phyloP scores from a whole-genome alignment of 2,888 invertebrate genomes.

The Clanis bilineata region DNA sequence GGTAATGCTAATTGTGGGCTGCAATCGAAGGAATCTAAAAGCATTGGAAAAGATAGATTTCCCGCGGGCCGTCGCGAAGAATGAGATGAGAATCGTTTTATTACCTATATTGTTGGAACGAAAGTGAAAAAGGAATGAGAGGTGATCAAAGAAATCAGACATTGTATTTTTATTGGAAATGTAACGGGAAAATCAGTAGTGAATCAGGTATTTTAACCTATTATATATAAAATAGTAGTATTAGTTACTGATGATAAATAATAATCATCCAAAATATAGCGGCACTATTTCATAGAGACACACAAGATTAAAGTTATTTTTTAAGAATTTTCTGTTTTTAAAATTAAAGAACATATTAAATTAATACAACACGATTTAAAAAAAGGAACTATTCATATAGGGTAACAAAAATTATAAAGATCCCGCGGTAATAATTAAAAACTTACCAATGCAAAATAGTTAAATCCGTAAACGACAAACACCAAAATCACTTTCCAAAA shows the following conservation, averaged over 20 bases:
- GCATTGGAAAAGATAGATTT: slow-evolving; percentile 7
- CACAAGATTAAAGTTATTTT: too few species aligned
- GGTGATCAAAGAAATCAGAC: slow-evolving; percentile 10
- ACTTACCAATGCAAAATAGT: not conserved
- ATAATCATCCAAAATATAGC: too few species aligned
- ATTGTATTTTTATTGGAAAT: not conserved
- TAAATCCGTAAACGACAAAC: not conserved
- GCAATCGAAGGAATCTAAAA: not conserved
- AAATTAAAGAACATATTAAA: too few species aligned
- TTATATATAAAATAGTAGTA: not conserved
- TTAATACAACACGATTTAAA: too few species aligned
- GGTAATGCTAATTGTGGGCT: slow-evolving; percentile 10
- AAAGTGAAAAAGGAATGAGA: slow-evolving; percentile 4
- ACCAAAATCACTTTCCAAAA: not conserved
- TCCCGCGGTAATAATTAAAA: not conserved
- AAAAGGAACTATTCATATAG: too few species aligned
- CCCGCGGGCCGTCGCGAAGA: slow-evolving; percentile 5
- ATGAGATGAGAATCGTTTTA: slow-evolving; percentile 2
- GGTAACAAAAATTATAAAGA: too few species aligned
- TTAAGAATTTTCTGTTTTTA: too few species aligned
- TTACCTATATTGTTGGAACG: not conserved
- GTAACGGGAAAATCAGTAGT: not conserved
- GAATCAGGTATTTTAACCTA: not conserved
- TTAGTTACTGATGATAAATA: too few species aligned
- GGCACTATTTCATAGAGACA: too few species aligned